These are phyloP conservation scores for Microtus pennsylvanicus DNA, from an alignment of 2,113 vertebrate genomes.

Conservation along the genomic window DNA sequence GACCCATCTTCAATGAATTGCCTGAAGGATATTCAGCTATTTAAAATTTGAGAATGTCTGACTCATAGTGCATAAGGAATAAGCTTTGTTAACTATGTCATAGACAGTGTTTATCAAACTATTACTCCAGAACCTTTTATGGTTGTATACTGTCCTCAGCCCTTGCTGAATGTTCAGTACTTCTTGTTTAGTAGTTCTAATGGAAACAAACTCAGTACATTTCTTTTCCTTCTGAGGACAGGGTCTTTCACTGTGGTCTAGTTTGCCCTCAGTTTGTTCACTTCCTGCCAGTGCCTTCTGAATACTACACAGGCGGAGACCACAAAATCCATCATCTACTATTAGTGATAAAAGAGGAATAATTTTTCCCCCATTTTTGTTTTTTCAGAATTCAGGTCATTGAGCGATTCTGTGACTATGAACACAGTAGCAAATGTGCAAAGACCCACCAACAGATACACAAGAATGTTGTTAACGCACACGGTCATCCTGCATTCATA, in stretches of 20 bases:
- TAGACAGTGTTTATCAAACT: neutral
- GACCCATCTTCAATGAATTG: neutral
- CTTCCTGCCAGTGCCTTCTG: neutral
- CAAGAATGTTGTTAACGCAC: neutral
- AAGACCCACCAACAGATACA: neutral
- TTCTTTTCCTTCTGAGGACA: neutral
- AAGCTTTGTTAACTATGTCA: neutral
- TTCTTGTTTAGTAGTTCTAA: neutral
- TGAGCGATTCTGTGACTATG: neutral
- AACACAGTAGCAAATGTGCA: neutral
- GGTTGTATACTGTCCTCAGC: neutral
- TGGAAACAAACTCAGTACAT: neutral
- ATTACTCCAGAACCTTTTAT: neutral
- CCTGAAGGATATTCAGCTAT: neutral
- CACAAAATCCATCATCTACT: no score
- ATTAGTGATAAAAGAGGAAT: neutral
- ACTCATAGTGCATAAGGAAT: no score
- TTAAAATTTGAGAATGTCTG: neutral
- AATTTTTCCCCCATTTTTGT: accelerated
- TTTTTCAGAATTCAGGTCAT: neutral
- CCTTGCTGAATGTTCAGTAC: neutral
- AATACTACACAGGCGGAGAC: neutral
- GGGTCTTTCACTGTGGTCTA: neutral
- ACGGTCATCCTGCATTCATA: no score
- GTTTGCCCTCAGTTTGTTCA: neutral